phyloP scores from a whole-genome alignment of 2,888 invertebrate genomes.

The Tribolium freemani region DNA sequence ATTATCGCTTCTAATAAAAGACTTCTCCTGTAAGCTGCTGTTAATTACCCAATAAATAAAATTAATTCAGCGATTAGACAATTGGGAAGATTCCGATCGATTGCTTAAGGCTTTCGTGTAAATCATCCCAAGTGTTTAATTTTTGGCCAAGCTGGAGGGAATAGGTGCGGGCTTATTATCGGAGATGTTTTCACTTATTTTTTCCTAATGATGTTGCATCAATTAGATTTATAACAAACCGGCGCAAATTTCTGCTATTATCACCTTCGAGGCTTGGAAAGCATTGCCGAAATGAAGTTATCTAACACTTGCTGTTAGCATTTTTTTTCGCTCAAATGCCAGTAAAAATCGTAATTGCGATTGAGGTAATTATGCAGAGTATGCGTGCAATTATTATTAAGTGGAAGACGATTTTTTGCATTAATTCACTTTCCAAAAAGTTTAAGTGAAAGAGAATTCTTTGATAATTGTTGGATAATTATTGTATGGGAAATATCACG shows the following conservation, averaged over 20 bases:
- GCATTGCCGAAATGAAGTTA: not conserved
- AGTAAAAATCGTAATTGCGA: no score
- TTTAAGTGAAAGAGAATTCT: conserved; percentile 17
- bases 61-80: conserved; percentile 4
- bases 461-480: conserved; percentile 6
- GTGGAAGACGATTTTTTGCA: not conserved
- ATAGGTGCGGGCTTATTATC: no score
- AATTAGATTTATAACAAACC: no score
- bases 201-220: no score
- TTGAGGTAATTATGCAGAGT: no score
- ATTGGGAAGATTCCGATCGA: not conserved
- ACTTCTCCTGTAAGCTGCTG: not conserved
- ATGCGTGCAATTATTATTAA: not conserved
- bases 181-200: no score
- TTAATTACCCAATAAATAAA: conserved; percentile 17
- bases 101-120: not conserved
- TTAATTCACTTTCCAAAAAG: conserved; percentile 20
- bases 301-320: not conserved
- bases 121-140: not conserved
- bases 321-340: not conserved
- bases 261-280: conserved; percentile 6
- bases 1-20: not conserved
- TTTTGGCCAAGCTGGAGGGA: not conserved
- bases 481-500: not conserved
- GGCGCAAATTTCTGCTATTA: not conserved